Evolutionary conservation across 2,113 vertebrate genomes (phyloP).

Genomic region (Neoarius graeffei): DNA sequence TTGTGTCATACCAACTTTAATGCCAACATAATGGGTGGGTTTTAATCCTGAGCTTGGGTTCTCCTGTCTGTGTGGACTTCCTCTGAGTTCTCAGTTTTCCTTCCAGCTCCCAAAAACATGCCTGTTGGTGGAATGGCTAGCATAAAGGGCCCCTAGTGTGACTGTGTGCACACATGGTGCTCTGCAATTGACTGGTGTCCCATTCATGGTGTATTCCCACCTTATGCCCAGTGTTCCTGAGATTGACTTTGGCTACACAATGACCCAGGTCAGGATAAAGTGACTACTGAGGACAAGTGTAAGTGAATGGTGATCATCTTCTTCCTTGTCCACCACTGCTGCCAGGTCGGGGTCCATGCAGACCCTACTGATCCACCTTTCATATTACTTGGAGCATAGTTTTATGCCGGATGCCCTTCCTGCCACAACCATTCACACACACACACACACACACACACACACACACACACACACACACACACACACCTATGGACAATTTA

Average conservation of each 20-base stretch:
- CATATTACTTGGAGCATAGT: too few species aligned
- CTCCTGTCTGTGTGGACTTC: neutral
- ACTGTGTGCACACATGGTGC: neutral
- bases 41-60: neutral
- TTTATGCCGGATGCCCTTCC: too few species aligned
- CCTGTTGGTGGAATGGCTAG: neutral
- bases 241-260: neutral
- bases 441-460: too few species aligned
- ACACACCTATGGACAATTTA: too few species aligned
- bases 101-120: neutral
- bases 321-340: too few species aligned
- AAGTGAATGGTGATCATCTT: too few species aligned
- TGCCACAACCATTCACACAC: too few species aligned
- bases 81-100: neutral
- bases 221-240: neutral
- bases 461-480: too few species aligned
- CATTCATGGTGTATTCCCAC: neutral
- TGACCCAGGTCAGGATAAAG: neutral
- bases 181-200: neutral
- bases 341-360: too few species aligned
- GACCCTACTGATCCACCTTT: too few species aligned
- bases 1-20: neutral
- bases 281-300: neutral
- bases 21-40: neutral
- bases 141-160: neutral